Percentiles rank a stretch among this genome's conserved stretches.
Evolutionary conservation across 2,888 invertebrate species (phyloP).

Genomic region (Onchidella celtica): DNA sequence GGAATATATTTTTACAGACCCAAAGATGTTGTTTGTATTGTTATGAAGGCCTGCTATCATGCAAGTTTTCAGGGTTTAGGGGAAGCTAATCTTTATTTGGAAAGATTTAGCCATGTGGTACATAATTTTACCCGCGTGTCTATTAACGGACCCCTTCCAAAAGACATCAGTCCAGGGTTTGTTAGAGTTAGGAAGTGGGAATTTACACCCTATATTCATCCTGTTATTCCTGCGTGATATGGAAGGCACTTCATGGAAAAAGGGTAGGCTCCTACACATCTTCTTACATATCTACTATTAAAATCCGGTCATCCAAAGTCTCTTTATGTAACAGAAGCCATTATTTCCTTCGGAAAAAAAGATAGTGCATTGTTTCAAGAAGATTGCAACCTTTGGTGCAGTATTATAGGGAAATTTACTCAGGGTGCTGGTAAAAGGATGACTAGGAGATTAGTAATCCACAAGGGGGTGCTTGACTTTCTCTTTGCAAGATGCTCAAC

Average conservation of each 20-base stretch:
- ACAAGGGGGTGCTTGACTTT: slow-evolving; percentile 12
- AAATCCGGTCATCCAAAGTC: neutral
- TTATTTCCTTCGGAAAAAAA: neutral
- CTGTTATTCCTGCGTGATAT: slow-evolving; percentile 11
- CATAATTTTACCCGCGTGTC: neutral
- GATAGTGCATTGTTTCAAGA: neutral
- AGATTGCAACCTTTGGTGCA: neutral
- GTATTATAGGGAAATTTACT: slow-evolving; percentile 3
- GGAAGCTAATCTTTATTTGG: neutral
- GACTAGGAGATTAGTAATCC: slow-evolving; percentile 10
- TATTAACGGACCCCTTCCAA: neutral
- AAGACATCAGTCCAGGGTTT: neutral
- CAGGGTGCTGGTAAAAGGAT: neutral
- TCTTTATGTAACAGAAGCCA: neutral
- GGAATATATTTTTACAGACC: neutral
- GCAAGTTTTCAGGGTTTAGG: neutral
- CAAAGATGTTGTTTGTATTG: neutral
- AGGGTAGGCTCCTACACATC: neutral
- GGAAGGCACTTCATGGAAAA: neutral
- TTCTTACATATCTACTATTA: neutral
- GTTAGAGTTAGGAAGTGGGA: neutral
- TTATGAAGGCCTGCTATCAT: neutral
- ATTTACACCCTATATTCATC: neutral
- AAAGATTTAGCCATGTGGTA: neutral
- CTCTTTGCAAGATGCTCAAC: neutral